Percentiles rank a stretch among this genome's conserved stretches.
These are phyloP conservation scores for Anagyrus pseudococci DNA, from an alignment of 2,888 invertebrate genomes.

Conservation along the genomic window DNA sequence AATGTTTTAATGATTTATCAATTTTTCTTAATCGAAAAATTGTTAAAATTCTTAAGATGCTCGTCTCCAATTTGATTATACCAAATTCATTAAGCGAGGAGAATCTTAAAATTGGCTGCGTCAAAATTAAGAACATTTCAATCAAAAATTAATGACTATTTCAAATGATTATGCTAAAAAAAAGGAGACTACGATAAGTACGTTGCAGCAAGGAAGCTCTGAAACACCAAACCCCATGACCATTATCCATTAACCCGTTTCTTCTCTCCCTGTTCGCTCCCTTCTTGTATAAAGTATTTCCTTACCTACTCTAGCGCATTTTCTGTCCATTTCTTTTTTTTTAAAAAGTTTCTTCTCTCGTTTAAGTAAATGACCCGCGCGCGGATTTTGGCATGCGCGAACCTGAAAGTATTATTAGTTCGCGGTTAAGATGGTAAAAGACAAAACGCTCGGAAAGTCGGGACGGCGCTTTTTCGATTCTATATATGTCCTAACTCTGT, in stretches of 20 bases:
- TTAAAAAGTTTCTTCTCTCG: conserved; percentile 19
- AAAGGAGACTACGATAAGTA: not conserved
- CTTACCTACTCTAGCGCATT: conserved; percentile 37
- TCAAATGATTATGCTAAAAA: no score
- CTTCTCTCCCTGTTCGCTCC: conserved; percentile 34
- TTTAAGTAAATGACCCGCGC: conserved; percentile 14
- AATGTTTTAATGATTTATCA: no score
- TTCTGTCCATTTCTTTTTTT: conserved; percentile 7
- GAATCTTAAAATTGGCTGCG: no score
- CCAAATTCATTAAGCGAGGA: no score
- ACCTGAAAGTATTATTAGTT: conserved; percentile 40
- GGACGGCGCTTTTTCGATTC: not conserved
- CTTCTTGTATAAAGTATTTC: conserved; percentile 50
- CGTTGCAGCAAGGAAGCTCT: no score
- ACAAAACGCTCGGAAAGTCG: conserved; percentile 28
- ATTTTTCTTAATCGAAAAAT: no score
- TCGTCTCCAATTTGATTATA: no score
- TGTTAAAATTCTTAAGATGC: no score
- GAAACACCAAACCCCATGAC: not conserved
- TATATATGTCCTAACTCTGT: no score
- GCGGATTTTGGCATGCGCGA: conserved; percentile 20
- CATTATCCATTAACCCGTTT: conserved; percentile 2
- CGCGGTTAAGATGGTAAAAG: conserved; percentile 29
- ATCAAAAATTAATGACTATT: not conserved
- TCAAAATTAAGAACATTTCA: no score